phyloP scores from a whole-genome alignment of 2,797 vertebrate species.

The Acrocephalus scirpaceus region DNA sequence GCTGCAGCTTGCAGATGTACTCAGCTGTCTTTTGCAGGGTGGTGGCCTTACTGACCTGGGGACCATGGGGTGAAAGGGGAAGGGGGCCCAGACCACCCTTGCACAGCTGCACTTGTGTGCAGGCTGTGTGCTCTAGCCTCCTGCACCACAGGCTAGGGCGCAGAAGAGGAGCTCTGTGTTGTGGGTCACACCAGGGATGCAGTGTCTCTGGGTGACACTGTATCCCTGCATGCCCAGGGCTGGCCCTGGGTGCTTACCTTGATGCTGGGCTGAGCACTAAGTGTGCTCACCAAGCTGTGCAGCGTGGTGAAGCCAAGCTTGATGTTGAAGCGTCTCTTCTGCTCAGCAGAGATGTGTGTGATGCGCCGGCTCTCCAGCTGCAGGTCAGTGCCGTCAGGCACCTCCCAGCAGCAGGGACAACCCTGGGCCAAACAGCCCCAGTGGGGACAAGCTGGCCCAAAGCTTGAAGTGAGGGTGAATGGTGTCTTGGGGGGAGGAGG shows the following conservation, averaged over 20 bases:
- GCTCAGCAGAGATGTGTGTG: slow-evolving; percentile 96
- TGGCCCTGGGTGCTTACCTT: slow-evolving; percentile 81
- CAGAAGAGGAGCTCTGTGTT: neutral
- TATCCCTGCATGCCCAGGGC: neutral
- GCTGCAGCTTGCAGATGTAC: slow-evolving; percentile 95
- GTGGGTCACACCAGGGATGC: neutral
- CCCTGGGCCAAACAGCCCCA: neutral
- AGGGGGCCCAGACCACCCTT: neutral
- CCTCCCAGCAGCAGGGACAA: neutral
- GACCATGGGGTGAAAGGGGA: neutral
- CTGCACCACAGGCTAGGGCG: neutral
- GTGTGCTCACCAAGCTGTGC: slow-evolving; percentile 90
- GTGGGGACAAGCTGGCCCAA: neutral
- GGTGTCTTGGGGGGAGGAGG: neutral
- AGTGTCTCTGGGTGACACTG: rapidly evolving
- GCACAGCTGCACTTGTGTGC: rapidly evolving
- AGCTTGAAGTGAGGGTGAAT: neutral
- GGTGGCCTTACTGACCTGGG: slow-evolving; percentile 95
- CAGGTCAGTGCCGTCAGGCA: neutral
- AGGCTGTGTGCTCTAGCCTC: neutral
- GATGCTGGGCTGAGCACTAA: slow-evolving; percentile 90
- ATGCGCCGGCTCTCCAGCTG: slow-evolving; percentile 90
- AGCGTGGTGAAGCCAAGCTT: slow-evolving; percentile 95
- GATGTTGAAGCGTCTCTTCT: slow-evolving; percentile 98
- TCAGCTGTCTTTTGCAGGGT: slow-evolving; percentile 94